phyloP scores from a whole-genome alignment of 2,113 vertebrate genomes.

The Phyllostomus discolor region DNA sequence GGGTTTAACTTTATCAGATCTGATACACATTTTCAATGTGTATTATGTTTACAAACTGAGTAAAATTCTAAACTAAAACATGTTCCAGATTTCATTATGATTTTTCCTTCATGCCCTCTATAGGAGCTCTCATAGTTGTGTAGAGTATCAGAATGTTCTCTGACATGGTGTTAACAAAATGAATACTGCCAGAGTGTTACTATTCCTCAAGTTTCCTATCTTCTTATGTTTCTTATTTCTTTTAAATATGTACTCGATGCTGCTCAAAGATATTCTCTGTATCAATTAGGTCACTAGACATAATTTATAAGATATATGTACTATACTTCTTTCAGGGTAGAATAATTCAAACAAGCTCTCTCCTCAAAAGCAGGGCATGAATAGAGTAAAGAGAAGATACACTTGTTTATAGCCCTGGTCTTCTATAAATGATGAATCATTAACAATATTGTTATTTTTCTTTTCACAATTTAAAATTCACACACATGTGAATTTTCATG shows the following conservation, averaged over 20 bases:
- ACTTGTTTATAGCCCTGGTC: constrained; percentile 28
- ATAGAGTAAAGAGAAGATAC: background rate
- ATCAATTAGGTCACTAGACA: background rate
- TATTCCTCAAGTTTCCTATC: background rate
- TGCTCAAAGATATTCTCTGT: constrained; percentile 1
- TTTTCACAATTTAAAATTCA: constrained; percentile 73
- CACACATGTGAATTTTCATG: background rate
- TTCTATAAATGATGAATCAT: constrained; percentile 61
- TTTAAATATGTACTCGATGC: background rate
- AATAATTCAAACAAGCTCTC: background rate
- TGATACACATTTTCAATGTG: constrained; percentile 55
- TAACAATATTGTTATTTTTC: constrained; percentile 48
- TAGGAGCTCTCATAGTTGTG: constrained; percentile 7
- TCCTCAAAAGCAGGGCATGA: background rate
- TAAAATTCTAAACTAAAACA: constrained; percentile 65
- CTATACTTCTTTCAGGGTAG: background rate
- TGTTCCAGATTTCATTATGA: constrained; percentile 59
- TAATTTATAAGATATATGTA: constrained; percentile 22
- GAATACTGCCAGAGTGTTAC: constrained; percentile 44
- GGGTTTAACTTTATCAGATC: background rate
- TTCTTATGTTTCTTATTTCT: background rate
- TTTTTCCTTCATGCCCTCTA: background rate
- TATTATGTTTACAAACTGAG: constrained; percentile 60
- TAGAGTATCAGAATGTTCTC: constrained; percentile 56
- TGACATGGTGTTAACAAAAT: constrained; percentile 27